Percentiles rank a stretch among this genome's conserved stretches.
These are phyloP conservation scores for Miniopterus natalensis DNA, from an alignment of 2,113 vertebrate species.

Conservation along the genomic window DNA sequence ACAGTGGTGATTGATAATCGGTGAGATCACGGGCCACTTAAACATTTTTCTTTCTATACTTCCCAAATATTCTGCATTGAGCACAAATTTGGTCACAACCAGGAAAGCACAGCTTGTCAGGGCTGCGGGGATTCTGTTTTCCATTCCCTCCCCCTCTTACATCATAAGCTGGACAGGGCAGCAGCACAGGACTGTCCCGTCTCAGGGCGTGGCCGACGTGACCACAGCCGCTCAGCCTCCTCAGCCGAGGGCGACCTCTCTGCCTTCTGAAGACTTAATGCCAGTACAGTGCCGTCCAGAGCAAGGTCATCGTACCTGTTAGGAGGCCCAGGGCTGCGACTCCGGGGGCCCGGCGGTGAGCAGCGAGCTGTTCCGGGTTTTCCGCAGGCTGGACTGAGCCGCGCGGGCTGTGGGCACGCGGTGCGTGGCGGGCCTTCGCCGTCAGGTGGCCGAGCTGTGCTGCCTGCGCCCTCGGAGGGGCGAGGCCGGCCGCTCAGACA, in stretches of 20 bases:
- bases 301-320: conserved; percentile 82
- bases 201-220: not conserved
- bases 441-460: not conserved
- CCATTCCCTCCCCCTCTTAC: not conserved
- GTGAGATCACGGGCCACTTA: not conserved
- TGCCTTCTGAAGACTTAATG: not conserved
- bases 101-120: not conserved
- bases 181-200: not conserved
- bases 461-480: conserved; percentile 36
- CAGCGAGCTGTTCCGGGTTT: conserved; percentile 92
- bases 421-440: no score
- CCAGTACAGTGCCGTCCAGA: conserved; percentile 11
- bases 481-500: conserved; percentile 81
- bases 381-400: conserved; percentile 91
- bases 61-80: not conserved
- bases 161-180: not conserved
- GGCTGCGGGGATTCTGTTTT: not conserved
- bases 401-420: conserved; percentile 77
- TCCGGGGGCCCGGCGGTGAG: conserved; percentile 81
- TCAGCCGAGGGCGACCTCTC: not conserved
- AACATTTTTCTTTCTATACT: not conserved
- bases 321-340: conserved; percentile 10
- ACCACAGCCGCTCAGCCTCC: not conserved
- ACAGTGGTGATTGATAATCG: not conserved
- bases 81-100: not conserved